These are phyloP conservation scores for Ectemnius cavifrons DNA, from an alignment of 2,888 invertebrate genomes.

Conservation along the genomic window DNA sequence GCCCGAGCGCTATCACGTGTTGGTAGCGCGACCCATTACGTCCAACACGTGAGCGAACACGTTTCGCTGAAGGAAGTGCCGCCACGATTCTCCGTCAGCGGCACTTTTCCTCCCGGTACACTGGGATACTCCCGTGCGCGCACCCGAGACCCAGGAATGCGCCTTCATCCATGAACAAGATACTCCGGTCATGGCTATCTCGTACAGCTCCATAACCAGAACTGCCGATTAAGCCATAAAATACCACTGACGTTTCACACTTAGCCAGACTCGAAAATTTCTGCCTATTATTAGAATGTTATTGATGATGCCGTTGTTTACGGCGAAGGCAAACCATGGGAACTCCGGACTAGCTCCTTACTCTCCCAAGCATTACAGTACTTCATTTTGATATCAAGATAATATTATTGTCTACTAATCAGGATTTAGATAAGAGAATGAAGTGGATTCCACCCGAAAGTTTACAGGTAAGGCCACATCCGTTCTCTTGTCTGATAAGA, in stretches of 20 bases:
- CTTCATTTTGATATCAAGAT: no score
- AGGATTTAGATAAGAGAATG: no score
- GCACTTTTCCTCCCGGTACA: slow-evolving; percentile 19
- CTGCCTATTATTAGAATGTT: not conserved
- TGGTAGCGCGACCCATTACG: slow-evolving; percentile 61
- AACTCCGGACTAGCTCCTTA: no score
- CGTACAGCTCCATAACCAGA: no score
- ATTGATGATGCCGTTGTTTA: not conserved
- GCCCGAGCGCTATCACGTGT: slow-evolving; percentile 66
- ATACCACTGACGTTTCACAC: not conserved
- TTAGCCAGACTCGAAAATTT: not conserved
- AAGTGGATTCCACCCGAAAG: no score
- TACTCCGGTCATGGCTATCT: not conserved
- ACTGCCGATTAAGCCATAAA: no score
- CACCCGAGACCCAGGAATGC: slow-evolving; percentile 2
- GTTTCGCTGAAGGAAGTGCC: slow-evolving; percentile 36
- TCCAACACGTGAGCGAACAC: slow-evolving; percentile 71
- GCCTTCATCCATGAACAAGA: not conserved
- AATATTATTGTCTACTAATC: no score
- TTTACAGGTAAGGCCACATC: no score
- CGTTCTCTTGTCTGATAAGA: no score
- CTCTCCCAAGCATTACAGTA: no score
- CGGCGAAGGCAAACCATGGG: no score
- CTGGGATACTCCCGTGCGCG: not conserved
- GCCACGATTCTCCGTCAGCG: slow-evolving; percentile 32